phyloP scores from a whole-genome alignment of 23 tunicate species.

The Pegea sp. region DNA sequence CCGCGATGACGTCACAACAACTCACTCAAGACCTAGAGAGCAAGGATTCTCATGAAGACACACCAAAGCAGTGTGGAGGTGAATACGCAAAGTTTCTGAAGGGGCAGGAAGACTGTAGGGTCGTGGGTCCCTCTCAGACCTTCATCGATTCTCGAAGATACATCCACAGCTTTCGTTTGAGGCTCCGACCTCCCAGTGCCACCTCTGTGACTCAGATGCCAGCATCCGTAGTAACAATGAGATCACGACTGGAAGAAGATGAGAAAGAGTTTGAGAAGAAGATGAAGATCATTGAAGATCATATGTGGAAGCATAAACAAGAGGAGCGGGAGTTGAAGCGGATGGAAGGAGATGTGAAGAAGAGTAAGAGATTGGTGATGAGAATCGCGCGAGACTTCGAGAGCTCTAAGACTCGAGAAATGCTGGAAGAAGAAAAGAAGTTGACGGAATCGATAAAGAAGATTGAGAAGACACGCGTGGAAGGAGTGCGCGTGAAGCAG shows the following conservation, averaged over 20 bases:
- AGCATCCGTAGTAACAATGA: constrained; percentile 32
- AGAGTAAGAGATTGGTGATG: constrained; percentile 40
- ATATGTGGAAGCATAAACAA: constrained; percentile 97
- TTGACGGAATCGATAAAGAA: constrained; percentile 34
- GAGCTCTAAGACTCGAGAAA: constrained; percentile 37
- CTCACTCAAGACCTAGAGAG: too few species aligned
- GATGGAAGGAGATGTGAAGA: constrained; percentile 68
- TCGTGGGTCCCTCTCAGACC: constrained; percentile 51
- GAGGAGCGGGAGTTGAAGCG: constrained; percentile 73
- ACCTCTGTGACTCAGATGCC: too few species aligned
- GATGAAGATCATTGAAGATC: constrained; percentile 90
- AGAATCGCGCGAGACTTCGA: constrained; percentile 59
- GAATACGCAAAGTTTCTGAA: constrained; percentile 72
- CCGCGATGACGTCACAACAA: too few species aligned
- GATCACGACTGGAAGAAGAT: constrained; percentile 49
- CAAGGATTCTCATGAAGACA: too few species aligned
- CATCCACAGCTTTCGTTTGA: constrained; percentile 67
- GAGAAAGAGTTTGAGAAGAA: constrained; percentile 58
- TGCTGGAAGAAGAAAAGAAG: constrained; percentile 72
- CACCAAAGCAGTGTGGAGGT: constrained; percentile 21
- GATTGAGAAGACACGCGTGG: constrained; percentile 33
- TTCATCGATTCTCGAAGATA: constrained; percentile 65
- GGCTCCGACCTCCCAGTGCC: too few species aligned
- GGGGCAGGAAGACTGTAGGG: constrained; percentile 64
- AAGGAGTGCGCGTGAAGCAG: constrained; percentile 49